Evolutionary conservation across 2,113 vertebrate genomes (phyloP).

Genomic region (Rhodinocichla rosea): DNA sequence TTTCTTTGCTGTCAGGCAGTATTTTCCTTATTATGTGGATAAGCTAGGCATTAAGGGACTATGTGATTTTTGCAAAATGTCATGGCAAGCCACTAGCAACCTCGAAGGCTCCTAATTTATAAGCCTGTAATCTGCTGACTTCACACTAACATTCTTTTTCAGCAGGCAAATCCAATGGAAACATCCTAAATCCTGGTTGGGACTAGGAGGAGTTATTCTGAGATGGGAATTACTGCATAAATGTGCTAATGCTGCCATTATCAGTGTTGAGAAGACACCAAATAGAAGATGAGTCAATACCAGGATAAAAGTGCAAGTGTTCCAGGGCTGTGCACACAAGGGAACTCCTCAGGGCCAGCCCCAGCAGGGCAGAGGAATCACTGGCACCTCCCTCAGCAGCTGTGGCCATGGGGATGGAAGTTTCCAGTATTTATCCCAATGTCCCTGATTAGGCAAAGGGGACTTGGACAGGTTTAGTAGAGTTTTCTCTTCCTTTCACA

Average conservation of each 20-base stretch:
- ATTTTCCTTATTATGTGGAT: constrained; percentile 27
- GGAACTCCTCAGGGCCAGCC: not conserved
- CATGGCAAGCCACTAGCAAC: not conserved
- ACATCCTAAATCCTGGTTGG: not conserved
- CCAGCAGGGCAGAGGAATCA: not conserved
- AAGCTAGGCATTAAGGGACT: constrained; percentile 8
- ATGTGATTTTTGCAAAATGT: constrained; percentile 14
- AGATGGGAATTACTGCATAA: not conserved
- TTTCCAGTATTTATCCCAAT: not conserved
- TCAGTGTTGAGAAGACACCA: not conserved
- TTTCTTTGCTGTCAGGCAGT: constrained; percentile 31
- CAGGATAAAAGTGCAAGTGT: not conserved
- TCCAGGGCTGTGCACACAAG: not conserved
- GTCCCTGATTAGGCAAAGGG: not conserved
- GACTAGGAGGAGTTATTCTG: not conserved
- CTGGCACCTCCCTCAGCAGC: not conserved
- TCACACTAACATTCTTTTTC: not conserved
- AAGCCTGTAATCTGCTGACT: constrained; percentile 1
- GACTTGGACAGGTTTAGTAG: not conserved
- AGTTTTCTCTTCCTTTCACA: not conserved
- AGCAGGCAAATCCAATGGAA: constrained; percentile 1
- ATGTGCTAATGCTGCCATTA: not conserved
- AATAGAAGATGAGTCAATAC: not conserved
- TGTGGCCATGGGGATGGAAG: not conserved
- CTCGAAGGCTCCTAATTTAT: not conserved